phyloP scores from a whole-genome alignment of 2,888 invertebrate genomes.

The Patella depressa region DNA sequence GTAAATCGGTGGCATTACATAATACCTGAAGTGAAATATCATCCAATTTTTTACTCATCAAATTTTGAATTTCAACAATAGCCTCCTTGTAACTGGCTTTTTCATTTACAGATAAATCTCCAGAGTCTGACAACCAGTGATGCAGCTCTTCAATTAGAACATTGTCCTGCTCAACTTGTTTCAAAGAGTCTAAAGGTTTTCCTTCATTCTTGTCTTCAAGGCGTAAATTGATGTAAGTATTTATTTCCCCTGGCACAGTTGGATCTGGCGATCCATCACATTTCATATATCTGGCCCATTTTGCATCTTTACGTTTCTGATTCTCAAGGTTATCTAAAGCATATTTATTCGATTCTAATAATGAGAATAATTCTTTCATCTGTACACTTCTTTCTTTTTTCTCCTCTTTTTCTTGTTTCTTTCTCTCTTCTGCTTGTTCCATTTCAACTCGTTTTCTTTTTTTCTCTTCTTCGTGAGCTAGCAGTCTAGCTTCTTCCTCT shows the following conservation, averaged over 20 bases:
- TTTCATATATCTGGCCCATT: slow-evolving; percentile 71
- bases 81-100: slow-evolving; percentile 44
- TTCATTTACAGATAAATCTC: neutral
- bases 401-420: slow-evolving; percentile 63
- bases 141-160: slow-evolving; percentile 51
- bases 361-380: slow-evolving; percentile 59
- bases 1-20: slow-evolving; percentile 61
- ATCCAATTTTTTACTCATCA: slow-evolving; percentile 66
- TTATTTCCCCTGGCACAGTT: slow-evolving; percentile 67
- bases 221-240: slow-evolving; percentile 69
- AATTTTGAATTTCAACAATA: slow-evolving; percentile 60
- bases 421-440: slow-evolving; percentile 52
- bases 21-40: slow-evolving; percentile 61
- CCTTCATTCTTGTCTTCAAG: slow-evolving; percentile 57
- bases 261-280: slow-evolving; percentile 72
- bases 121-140: slow-evolving; percentile 32
- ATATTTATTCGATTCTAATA: slow-evolving; percentile 50
- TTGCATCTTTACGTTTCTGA: slow-evolving; percentile 56
- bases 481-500: slow-evolving; percentile 60
- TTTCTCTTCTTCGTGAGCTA: slow-evolving; percentile 51
- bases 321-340: slow-evolving; percentile 46
- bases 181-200: slow-evolving; percentile 60
- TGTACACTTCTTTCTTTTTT: slow-evolving; percentile 60
- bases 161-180: slow-evolving; percentile 62
- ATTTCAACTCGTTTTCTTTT: slow-evolving; percentile 50